Evolutionary conservation across 2,888 invertebrate species (phyloP).

Genomic region (Caenorhabditis doughertyi): DNA sequence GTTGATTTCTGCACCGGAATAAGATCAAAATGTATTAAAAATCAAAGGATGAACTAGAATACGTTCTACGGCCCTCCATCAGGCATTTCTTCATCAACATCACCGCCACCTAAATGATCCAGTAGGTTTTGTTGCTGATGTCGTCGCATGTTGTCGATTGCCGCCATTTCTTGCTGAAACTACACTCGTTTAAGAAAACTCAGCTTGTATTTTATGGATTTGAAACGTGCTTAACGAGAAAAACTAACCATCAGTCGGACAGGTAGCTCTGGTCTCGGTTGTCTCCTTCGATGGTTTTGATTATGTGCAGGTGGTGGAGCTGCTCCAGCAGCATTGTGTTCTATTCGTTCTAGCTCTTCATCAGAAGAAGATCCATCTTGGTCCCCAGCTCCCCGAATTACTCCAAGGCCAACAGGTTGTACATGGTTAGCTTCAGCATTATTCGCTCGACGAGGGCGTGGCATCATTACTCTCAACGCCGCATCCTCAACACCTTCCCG

Average conservation of each 20-base stretch:
- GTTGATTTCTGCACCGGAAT: constrained; percentile 37
- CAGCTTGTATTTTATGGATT: too few species aligned
- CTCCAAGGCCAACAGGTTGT: neutral
- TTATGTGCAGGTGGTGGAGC: constrained; percentile 11
- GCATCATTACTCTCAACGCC: neutral
- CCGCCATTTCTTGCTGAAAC: constrained; percentile 57
- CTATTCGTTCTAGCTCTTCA: constrained; percentile 22
- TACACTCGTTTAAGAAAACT: neutral
- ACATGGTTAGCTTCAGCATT: constrained; percentile 3
- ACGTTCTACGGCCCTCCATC: constrained; percentile 19
- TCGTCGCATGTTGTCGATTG: constrained; percentile 7
- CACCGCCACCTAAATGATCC: constrained; percentile 26
- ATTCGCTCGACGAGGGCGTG: neutral
- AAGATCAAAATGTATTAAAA: constrained; percentile 26
- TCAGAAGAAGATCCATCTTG: constrained; percentile 41
- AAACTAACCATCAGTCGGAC: constrained; percentile 42
- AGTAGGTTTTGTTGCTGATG: neutral
- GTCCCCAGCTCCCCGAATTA: constrained; percentile 16
- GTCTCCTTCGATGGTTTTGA: constrained; percentile 30
- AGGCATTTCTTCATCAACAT: constrained; percentile 53
- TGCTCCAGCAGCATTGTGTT: constrained; percentile 1
- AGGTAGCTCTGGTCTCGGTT: constrained; percentile 38
- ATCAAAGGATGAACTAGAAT: neutral
- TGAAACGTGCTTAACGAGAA: too few species aligned
- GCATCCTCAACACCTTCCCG: constrained; percentile 32